These are phyloP conservation scores for Ancistrus triradiatus DNA, from an alignment of 2,113 vertebrate species.

Conservation along the genomic window DNA sequence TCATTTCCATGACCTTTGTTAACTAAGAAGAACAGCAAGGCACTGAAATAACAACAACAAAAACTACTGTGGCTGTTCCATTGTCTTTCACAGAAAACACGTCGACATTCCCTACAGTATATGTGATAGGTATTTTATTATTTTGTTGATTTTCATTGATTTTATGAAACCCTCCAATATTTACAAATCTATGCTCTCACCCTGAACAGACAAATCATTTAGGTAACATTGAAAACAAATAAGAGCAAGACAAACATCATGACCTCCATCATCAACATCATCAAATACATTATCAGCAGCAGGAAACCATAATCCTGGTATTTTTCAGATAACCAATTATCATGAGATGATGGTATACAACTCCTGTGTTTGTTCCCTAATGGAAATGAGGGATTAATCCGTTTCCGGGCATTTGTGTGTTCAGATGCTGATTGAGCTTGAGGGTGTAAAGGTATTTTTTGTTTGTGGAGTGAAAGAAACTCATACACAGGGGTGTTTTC, in stretches of 20 bases:
- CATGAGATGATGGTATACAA: neutral
- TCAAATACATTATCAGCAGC: neutral
- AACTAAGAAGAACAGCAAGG: neutral
- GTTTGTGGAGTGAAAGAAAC: constrained; percentile 16
- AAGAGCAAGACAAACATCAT: constrained; percentile 21
- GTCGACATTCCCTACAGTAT: neutral
- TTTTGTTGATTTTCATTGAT: constrained; percentile 31
- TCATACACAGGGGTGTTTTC: constrained; percentile 4
- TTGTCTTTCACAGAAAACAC: constrained; percentile 3
- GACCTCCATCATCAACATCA: neutral
- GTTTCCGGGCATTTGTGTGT: neutral
- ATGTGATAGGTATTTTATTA: constrained; percentile 7
- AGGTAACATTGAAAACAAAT: constrained; percentile 10
- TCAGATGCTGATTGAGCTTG: constrained; percentile 7
- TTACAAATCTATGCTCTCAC: constrained; percentile 2
- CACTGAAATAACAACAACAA: constrained; percentile 32
- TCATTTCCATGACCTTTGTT: constrained; percentile 27
- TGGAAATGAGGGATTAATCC: constrained; percentile 25
- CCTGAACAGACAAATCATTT: neutral
- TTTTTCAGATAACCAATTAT: constrained; percentile 17
- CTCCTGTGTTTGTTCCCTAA: constrained; percentile 2
- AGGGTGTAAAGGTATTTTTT: constrained; percentile 16
- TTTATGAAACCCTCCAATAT: constrained; percentile 31
- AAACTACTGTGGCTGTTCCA: constrained; percentile 23
- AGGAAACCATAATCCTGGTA: constrained; percentile 11